Percentiles rank a stretch among this genome's conserved stretches.
These are phyloP conservation scores for Epinephelus coioides DNA, from an alignment of 2,797 vertebrate species.

Conservation along the genomic window DNA sequence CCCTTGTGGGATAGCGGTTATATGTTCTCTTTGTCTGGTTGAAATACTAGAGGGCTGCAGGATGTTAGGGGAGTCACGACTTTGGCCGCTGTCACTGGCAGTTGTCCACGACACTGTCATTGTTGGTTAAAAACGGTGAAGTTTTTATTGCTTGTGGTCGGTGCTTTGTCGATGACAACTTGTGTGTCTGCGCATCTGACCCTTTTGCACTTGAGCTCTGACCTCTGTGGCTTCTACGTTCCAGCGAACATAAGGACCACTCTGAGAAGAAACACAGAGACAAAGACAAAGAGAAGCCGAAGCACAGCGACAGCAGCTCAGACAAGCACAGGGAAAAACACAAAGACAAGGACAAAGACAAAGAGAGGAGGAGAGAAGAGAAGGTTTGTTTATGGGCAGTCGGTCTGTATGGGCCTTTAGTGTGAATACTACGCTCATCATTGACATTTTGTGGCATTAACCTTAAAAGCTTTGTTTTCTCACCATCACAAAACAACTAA, in stretches of 20 bases:
- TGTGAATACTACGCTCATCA: neutral
- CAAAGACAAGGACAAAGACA: slow-evolving; percentile 89
- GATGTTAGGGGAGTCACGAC: neutral
- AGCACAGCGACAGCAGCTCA: slow-evolving; percentile 86
- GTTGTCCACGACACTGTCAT: neutral
- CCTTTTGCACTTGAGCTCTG: slow-evolving; percentile 56
- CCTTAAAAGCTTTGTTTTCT: slow-evolving; percentile 2
- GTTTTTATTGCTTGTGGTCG: neutral
- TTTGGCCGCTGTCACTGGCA: neutral
- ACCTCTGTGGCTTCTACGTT: slow-evolving; percentile 56
- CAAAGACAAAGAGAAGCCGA: slow-evolving; percentile 90
- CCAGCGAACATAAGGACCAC: slow-evolving; percentile 94
- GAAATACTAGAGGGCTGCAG: slow-evolving; percentile 20
- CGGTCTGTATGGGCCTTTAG: neutral
- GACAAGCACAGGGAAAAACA: slow-evolving; percentile 90
- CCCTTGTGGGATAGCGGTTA: neutral
- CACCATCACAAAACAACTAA: neutral
- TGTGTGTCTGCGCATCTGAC: slow-evolving; percentile 44
- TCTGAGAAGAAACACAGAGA: slow-evolving; percentile 97
- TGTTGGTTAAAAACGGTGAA: neutral
- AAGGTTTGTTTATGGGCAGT: slow-evolving; percentile 83
- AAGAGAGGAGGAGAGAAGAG: slow-evolving; percentile 93
- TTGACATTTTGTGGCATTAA: neutral
- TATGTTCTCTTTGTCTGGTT: slow-evolving; percentile 35
- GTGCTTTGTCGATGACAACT: slow-evolving; percentile 6